Percentiles rank a stretch among this genome's conserved stretches.
phyloP scores from a whole-genome alignment of 2,888 invertebrate species.

The Brenthis hecate region DNA sequence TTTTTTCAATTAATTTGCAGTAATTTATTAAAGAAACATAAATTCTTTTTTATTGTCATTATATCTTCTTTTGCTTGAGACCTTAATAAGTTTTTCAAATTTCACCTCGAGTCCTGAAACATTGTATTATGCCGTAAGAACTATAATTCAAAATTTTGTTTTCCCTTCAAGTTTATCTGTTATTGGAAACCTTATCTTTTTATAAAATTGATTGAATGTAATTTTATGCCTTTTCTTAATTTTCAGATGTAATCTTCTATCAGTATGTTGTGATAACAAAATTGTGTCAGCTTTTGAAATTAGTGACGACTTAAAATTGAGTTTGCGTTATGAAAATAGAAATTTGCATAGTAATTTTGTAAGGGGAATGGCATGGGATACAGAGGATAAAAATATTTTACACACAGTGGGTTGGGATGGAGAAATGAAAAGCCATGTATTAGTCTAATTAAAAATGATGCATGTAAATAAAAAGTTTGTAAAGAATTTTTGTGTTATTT shows the following conservation, averaged over 20 bases:
- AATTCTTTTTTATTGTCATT: too few relatives aligned
- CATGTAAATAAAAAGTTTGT: neutral
- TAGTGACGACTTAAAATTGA: slow-evolving; percentile 46
- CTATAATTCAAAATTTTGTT: too few relatives aligned
- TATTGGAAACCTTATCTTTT: neutral
- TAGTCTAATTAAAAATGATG: slow-evolving; percentile 36
- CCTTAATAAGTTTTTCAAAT: too few relatives aligned
- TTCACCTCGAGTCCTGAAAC: too few relatives aligned
- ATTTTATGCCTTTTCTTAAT: neutral
- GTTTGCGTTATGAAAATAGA: slow-evolving; percentile 60
- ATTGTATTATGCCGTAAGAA: too few relatives aligned
- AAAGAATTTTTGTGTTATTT: too few relatives aligned
- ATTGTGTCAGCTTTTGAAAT: slow-evolving; percentile 67
- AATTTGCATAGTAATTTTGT: slow-evolving; percentile 74
- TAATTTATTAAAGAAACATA: too few relatives aligned
- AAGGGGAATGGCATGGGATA: slow-evolving; percentile 80
- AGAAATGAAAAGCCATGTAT: slow-evolving; percentile 64
- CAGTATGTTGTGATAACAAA: slow-evolving; percentile 74
- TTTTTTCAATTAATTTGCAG: too few relatives aligned
- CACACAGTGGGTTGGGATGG: slow-evolving; percentile 84
- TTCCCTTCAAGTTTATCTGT: too few relatives aligned
- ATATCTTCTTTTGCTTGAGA: too few relatives aligned
- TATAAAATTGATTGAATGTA: neutral
- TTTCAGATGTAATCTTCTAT: slow-evolving; percentile 60
- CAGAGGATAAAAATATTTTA: slow-evolving; percentile 57